Evolutionary conservation across 2,113 vertebrate genomes (phyloP).

Genomic region (Hiodon tergisus): DNA sequence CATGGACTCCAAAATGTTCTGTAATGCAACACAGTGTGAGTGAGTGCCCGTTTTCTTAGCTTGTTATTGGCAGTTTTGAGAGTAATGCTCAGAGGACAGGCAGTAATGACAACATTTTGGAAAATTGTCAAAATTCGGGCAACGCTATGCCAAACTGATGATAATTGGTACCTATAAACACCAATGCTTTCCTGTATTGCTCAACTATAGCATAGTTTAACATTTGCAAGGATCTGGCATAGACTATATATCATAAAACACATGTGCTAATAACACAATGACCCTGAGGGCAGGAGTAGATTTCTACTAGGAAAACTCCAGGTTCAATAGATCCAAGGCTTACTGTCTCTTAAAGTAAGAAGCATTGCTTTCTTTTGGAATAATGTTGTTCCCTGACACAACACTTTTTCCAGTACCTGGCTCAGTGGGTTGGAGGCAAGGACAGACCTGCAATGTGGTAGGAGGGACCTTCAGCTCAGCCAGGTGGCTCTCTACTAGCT

Average conservation of each 20-base stretch:
- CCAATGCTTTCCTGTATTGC: background rate
- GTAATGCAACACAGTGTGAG: conserved; percentile 16
- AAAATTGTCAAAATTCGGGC: background rate
- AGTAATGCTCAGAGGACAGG: background rate
- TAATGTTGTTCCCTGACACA: no score
- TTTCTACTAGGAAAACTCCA: background rate
- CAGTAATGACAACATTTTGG: background rate
- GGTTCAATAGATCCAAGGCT: no score
- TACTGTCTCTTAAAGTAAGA: no score
- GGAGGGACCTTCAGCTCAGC: no score
- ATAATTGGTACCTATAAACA: conserved; percentile 10
- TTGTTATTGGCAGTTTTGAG: conserved; percentile 27
- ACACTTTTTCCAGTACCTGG: no score
- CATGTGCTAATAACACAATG: background rate
- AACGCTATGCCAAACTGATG: background rate
- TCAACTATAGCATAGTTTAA: background rate
- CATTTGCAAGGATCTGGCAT: background rate
- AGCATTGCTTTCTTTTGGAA: no score
- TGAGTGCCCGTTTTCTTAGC: conserved; percentile 26
- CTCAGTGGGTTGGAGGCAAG: no score
- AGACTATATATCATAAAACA: background rate
- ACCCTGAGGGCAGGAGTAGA: background rate
- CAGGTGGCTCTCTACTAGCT: no score
- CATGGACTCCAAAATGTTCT: conserved; percentile 8
- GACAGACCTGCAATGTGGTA: no score